Evolutionary conservation across 2,888 invertebrate species (phyloP).

Genomic region (Hipparchia sbordonii): DNA sequence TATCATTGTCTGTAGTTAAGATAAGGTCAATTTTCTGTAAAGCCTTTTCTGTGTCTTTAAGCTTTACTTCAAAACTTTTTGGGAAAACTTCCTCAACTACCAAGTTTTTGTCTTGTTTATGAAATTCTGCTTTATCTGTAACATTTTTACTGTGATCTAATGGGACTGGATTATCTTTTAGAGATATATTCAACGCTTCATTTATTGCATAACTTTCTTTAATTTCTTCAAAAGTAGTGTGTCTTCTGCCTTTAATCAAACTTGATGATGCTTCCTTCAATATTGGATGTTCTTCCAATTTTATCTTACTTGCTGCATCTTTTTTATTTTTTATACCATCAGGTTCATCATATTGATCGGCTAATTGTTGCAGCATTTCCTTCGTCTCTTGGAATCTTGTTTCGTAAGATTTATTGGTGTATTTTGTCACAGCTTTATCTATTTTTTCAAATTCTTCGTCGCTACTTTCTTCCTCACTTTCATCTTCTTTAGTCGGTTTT

Average conservation of each 20-base stretch:
- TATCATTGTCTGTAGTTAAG: slow-evolving; percentile 42
- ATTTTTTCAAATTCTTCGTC: slow-evolving; percentile 66
- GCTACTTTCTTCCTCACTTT: slow-evolving; percentile 46
- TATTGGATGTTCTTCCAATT: slow-evolving; percentile 51
- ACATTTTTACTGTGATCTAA: slow-evolving; percentile 51
- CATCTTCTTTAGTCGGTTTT: slow-evolving; percentile 33
- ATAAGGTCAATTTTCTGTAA: slow-evolving; percentile 60
- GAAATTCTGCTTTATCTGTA: slow-evolving; percentile 40
- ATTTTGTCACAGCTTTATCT: slow-evolving; percentile 68
- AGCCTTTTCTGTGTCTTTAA: slow-evolving; percentile 64
- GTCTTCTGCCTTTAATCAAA: slow-evolving; percentile 54
- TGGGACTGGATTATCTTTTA: slow-evolving; percentile 58
- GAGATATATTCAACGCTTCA: slow-evolving; percentile 64
- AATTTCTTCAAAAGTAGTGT: slow-evolving; percentile 59
- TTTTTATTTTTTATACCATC: slow-evolving; percentile 39
- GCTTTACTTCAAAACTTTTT: slow-evolving; percentile 59
- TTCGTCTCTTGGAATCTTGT: slow-evolving; percentile 72
- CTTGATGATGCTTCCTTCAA: slow-evolving; percentile 64
- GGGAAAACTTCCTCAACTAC: slow-evolving; percentile 53
- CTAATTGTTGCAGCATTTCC: slow-evolving; percentile 67
- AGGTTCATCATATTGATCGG: slow-evolving; percentile 62
- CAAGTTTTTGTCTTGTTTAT: slow-evolving; percentile 39
- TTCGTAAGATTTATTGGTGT: slow-evolving; percentile 72
- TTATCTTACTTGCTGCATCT: slow-evolving; percentile 34
- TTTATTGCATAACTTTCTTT: slow-evolving; percentile 68